Conservation (phyloP, 2,113 vertebrate genomes). For the Eretmochelys imbricata region DNA sequence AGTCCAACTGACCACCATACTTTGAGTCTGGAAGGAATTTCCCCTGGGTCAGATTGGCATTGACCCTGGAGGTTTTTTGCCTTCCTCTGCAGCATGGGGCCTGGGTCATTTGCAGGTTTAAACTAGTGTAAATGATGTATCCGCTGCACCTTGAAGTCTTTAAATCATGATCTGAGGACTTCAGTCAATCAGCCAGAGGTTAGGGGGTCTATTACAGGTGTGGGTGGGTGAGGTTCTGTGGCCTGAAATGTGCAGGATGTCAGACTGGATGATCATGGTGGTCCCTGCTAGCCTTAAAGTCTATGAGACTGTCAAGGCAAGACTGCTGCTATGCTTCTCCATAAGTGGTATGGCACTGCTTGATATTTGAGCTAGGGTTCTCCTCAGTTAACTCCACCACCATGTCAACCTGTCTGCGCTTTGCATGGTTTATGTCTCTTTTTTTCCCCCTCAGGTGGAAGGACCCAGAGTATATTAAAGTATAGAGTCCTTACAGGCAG, state of each 20-base stretch:
- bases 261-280: neutral
- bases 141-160: neutral
- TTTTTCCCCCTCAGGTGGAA: neutral
- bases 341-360: neutral
- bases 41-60: neutral
- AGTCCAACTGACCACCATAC: neutral
- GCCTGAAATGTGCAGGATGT: neutral
- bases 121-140: neutral
- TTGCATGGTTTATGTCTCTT: neutral
- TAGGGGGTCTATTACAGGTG: neutral
- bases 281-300: neutral
- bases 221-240: neutral
- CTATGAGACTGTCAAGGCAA: neutral
- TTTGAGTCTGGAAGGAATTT: neutral
- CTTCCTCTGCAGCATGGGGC: neutral
- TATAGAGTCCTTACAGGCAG: neutral
- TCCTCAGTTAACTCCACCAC: neutral
- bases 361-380: neutral
- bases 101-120: neutral
- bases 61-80: neutral
- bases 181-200: neutral
- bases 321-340: neutral
- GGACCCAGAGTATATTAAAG: neutral
- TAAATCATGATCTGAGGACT: neutral
- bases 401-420: neutral